phyloP scores from a whole-genome alignment of 2,113 vertebrate genomes.

The Rattus rattus region DNA sequence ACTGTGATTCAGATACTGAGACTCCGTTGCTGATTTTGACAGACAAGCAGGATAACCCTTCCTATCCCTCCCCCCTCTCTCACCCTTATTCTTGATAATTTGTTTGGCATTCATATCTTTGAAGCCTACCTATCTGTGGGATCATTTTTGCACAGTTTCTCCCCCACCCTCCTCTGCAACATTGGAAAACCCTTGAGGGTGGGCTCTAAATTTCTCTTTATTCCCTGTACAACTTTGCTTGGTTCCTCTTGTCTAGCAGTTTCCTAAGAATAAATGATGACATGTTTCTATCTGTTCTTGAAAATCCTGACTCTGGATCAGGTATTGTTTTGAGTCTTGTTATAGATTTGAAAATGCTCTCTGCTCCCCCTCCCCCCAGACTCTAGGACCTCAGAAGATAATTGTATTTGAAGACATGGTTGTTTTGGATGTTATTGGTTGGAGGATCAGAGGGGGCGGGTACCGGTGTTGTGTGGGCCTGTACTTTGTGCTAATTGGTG shows the following conservation, averaged over 20 bases:
- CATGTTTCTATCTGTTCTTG: not conserved
- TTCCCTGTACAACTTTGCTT: not conserved
- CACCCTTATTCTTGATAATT: not conserved
- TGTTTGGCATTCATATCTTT: not conserved
- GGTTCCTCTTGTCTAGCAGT: not conserved
- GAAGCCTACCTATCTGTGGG: not conserved
- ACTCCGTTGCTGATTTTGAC: not conserved
- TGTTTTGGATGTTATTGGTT: not conserved
- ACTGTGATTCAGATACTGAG: not conserved
- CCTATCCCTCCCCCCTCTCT: not conserved
- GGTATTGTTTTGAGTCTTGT: not conserved
- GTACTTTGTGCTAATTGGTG: not conserved
- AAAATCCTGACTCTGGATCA: not conserved
- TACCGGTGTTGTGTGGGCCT: not conserved
- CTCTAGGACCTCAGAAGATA: not conserved
- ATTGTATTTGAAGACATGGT: not conserved
- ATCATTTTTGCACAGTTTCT: not conserved
- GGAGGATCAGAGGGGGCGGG: not conserved
- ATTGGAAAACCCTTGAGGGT: not conserved
- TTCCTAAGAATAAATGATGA: not conserved
- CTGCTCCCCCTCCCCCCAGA: not conserved
- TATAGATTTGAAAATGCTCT: not conserved
- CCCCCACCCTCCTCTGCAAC: not conserved
- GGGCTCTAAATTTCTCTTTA: constrained; percentile 11
- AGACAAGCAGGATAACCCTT: not conserved